Evolutionary conservation across 2,797 vertebrate genomes (phyloP), one percentile per base, ranked within the genome.

Genomic region (Leptatherina wallacei): DNA sequence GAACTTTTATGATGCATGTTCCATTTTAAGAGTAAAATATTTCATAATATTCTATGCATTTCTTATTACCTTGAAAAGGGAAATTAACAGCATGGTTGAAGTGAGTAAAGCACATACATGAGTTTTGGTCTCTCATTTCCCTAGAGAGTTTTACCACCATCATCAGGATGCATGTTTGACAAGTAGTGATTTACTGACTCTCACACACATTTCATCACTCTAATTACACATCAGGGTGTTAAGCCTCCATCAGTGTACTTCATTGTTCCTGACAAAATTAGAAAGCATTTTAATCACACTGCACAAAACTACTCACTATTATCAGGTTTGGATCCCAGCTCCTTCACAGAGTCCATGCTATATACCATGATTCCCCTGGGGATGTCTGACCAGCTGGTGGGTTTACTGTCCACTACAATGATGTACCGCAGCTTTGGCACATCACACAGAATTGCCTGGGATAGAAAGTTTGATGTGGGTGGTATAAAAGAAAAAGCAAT

Each of bases 261-360:
- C 61, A 64, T 69, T 69, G 74, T 75, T 42, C 78, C 12, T 6
- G 65, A 75, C 66, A 38, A 82, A 85, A 89, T 89, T 81, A 87
- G 71, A 90, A 93, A 83, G 59, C 73, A 66, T 84, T 90, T 88
- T 80, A 88, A 90, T 90, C 69, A 68, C 14, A 6, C 18, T 52
- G 66, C 58, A 60, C 40, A 36, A 63, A 77, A 22, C 22, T 32
- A 91, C 96, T 75, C 92, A 99, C 98, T 86, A 8, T 80, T 75
- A 27, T 93, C 90, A 27, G 94, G 89, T 87, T 94, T 96, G 73
- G 95, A 94, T 22, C 98, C 98, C 87, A 99, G 92, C 4, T 96
- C 96, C 91, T 96, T 96, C 79, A 99, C 97, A 0, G 95, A 88
- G 9, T 95, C 91, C 96, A 99, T 98, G 3, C 85, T 98, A 86